Evolutionary conservation across 2,113 vertebrate species (phyloP).

Genomic region (Ondatra zibethicus): DNA sequence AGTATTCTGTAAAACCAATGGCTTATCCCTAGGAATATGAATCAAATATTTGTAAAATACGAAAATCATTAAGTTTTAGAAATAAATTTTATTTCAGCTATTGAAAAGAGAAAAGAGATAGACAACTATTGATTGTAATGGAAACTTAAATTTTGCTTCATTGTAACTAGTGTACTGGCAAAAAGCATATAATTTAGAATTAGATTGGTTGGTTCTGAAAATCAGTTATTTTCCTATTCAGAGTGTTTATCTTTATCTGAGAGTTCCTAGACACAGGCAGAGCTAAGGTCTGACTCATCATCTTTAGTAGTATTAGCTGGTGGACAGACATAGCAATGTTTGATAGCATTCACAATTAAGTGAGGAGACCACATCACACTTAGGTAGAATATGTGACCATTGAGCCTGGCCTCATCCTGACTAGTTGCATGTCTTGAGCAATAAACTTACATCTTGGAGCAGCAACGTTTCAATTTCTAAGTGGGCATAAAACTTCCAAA

Average conservation of each 20-base stretch:
- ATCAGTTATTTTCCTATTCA: not conserved
- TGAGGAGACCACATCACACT: not conserved
- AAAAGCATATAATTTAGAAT: not conserved
- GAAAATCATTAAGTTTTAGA: not conserved
- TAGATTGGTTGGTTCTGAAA: not conserved
- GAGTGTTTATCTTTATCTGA: not conserved
- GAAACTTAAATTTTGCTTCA: constrained; percentile 4
- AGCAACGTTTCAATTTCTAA: not conserved
- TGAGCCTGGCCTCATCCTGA: not conserved
- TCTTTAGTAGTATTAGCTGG: not conserved
- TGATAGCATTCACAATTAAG: not conserved
- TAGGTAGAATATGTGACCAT: not conserved
- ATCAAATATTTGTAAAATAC: not conserved
- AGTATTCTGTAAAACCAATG: not conserved
- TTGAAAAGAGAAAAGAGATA: not conserved
- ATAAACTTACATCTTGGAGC: not conserved
- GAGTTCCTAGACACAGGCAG: not conserved
- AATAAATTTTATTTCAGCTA: constrained; percentile 29
- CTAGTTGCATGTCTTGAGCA: not conserved
- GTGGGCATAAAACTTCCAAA: not conserved
- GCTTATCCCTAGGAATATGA: not conserved
- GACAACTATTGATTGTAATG: not conserved
- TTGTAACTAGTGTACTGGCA: not conserved
- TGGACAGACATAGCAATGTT: not conserved
- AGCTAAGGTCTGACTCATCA: not conserved